Conservation (phyloP, 2,888 invertebrate genomes). For the Lottia scabra region DNA sequence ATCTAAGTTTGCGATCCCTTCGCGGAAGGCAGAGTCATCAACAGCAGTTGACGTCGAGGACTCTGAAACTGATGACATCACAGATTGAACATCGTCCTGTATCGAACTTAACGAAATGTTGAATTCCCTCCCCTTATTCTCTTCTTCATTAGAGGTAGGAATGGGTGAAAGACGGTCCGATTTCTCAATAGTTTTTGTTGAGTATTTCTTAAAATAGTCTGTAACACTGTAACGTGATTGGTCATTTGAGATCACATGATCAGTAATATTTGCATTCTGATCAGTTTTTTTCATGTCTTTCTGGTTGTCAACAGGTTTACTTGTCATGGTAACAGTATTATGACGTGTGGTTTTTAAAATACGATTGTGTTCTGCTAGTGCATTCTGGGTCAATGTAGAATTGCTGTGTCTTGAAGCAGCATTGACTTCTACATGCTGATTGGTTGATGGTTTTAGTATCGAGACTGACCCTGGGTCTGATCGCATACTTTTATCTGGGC, state of each 20-base stretch:
- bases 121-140: conserved; percentile 40
- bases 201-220: conserved; percentile 58
- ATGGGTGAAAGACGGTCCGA: background rate
- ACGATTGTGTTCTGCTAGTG: background rate
- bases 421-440: background rate
- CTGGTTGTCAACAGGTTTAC: background rate
- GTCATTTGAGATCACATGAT: conserved; percentile 11
- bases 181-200: background rate
- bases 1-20: conserved; percentile 59
- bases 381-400: background rate
- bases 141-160: conserved; percentile 28
- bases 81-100: conserved; percentile 43
- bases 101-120: conserved; percentile 59
- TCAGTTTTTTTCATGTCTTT: background rate
- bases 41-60: conserved; percentile 41
- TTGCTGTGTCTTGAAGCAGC: background rate
- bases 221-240: conserved; percentile 55
- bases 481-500: conserved; percentile 10
- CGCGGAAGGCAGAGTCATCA: conserved; percentile 55
- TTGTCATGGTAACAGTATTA: background rate
- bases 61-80: conserved; percentile 36
- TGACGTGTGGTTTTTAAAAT: background rate
- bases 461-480: conserved; percentile 16
- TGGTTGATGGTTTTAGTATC: background rate
- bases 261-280: conserved; percentile 1